Percentiles rank a stretch among this genome's conserved stretches.
phyloP scores from a whole-genome alignment of 2,888 invertebrate genomes.

The Noctua janthina region DNA sequence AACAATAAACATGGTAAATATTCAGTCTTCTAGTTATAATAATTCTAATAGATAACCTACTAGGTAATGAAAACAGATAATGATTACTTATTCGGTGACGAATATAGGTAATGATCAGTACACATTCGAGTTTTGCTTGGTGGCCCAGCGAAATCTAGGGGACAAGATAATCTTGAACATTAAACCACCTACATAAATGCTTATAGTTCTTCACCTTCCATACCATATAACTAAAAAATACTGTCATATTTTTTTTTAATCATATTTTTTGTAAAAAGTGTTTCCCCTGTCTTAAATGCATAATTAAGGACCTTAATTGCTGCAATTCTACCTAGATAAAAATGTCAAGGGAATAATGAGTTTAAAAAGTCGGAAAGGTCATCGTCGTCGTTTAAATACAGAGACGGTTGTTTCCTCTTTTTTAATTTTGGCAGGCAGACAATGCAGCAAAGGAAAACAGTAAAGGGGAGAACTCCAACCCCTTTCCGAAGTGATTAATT shows the following conservation, averaged over 20 bases:
- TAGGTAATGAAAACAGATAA: not conserved
- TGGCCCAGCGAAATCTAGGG: not conserved
- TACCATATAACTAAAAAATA: not conserved
- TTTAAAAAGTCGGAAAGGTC: constrained; percentile 77
- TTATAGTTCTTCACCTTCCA: not conserved
- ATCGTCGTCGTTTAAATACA: constrained; percentile 80
- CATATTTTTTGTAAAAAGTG: not conserved
- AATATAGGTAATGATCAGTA: not conserved
- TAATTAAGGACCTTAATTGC: constrained; percentile 18
- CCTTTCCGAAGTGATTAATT: constrained; percentile 89
- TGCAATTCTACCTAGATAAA: constrained; percentile 20
- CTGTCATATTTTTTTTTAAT: too few species aligned
- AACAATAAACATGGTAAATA: too few species aligned
- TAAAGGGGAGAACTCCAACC: constrained; percentile 85
- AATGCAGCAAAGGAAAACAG: constrained; percentile 89
- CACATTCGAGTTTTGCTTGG: not conserved
- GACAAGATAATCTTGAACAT: not conserved
- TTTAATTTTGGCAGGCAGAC: constrained; percentile 89
- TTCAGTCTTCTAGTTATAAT: too few species aligned
- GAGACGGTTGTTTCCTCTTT: constrained; percentile 85
- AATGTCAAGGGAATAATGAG: constrained; percentile 50
- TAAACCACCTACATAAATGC: not conserved
- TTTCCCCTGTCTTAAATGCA: not conserved
- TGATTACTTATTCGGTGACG: not conserved
- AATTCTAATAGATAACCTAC: too few species aligned